phyloP scores from a whole-genome alignment of 2,888 invertebrate species.

The Trissolcus japonicus region DNA sequence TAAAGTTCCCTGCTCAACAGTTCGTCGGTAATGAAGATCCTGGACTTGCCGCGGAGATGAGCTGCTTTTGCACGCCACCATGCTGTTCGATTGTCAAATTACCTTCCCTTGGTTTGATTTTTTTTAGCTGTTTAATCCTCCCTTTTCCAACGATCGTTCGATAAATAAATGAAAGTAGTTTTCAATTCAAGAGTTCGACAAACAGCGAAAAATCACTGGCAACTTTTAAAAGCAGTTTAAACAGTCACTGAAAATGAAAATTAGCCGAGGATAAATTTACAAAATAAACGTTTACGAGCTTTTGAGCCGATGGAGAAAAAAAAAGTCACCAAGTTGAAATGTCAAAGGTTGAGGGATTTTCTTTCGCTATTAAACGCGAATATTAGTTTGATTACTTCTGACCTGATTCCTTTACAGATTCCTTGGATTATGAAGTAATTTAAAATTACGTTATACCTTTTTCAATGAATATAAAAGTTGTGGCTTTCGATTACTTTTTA shows the following conservation, averaged over 20 bases:
- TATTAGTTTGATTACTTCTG: background rate
- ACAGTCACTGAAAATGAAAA: constrained; percentile 10
- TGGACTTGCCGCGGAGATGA: background rate
- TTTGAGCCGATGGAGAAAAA: background rate
- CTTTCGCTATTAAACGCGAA: background rate
- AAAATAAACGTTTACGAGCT: constrained; percentile 16
- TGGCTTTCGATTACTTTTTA: too few species aligned
- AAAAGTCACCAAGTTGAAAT: constrained; percentile 1
- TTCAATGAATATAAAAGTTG: too few species aligned
- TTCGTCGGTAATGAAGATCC: constrained; percentile 41
- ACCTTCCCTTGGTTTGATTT: background rate
- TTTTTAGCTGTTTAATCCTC: background rate
- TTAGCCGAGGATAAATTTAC: constrained; percentile 11
- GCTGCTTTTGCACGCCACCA: constrained; percentile 29
- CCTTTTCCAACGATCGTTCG: constrained; percentile 8
- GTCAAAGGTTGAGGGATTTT: constrained; percentile 8
- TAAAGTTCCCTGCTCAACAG: constrained; percentile 30
- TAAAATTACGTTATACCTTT: too few species aligned
- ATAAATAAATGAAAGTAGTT: constrained; percentile 18
- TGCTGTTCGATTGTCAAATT: background rate
- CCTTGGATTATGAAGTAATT: too few species aligned
- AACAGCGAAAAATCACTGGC: constrained; percentile 13
- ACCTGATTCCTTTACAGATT: too few species aligned
- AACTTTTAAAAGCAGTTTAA: constrained; percentile 26
- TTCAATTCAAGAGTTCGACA: constrained; percentile 28